Evolutionary conservation across 2,888 invertebrate genomes (phyloP).

Genomic region (Pegoplata infirma): DNA sequence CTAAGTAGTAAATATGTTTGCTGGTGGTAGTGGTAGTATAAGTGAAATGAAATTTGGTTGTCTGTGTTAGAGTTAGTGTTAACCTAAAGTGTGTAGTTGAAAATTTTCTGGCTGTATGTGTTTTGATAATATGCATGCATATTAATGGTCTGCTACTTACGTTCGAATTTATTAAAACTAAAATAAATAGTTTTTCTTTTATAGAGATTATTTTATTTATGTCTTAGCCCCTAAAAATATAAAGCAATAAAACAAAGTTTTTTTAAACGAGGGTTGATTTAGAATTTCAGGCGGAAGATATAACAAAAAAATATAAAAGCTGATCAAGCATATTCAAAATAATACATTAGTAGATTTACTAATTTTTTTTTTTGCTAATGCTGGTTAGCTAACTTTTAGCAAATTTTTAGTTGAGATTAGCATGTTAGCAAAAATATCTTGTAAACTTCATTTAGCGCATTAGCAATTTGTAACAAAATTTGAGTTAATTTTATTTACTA

Average conservation of each 20-base stretch:
- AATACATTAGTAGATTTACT: too few relatives aligned
- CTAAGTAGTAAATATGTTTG: neutral
- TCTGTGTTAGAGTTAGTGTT: neutral
- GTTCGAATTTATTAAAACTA: slow-evolving; percentile 20
- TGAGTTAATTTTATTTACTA: too few relatives aligned
- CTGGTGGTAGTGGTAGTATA: neutral
- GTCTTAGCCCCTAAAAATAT: neutral
- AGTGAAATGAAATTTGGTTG: neutral
- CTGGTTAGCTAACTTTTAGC: too few relatives aligned
- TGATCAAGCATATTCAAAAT: too few relatives aligned
- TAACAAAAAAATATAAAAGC: too few relatives aligned
- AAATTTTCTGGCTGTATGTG: too few relatives aligned
- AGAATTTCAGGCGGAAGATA: too few relatives aligned
- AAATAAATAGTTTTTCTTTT: slow-evolving; percentile 14
- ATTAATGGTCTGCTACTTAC: slow-evolving; percentile 1
- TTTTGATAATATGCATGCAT: neutral
- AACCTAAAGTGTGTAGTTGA: neutral
- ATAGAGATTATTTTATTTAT: slow-evolving; percentile 23
- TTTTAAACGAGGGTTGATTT: neutral
- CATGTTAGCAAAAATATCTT: too few relatives aligned
- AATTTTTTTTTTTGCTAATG: too few relatives aligned
- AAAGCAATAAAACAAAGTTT: neutral
- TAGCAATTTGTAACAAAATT: too few relatives aligned
- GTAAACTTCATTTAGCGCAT: too few relatives aligned
- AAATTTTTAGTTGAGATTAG: too few relatives aligned